phyloP scores from a whole-genome alignment of 2,888 invertebrate species.

The Drosophila colorata region DNA sequence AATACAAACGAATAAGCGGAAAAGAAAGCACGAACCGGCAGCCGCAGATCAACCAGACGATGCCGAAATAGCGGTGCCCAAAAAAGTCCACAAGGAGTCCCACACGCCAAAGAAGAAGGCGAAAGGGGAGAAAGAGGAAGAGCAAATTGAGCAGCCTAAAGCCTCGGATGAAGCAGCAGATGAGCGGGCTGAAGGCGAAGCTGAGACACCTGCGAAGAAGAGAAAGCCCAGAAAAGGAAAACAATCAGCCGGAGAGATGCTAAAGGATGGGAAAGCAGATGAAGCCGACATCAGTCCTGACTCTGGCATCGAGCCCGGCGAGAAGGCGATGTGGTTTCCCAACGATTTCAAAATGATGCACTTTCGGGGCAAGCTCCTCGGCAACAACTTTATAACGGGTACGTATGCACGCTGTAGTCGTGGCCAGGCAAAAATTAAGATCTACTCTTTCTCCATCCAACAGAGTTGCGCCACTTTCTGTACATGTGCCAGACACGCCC shows the following conservation, averaged over 20 bases:
- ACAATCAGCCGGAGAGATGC: slow-evolving; percentile 6
- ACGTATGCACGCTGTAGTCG: slow-evolving; percentile 51
- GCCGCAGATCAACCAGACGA: slow-evolving; percentile 44
- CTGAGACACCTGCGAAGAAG: background rate
- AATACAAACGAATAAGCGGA: slow-evolving; percentile 77
- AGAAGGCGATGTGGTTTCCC: slow-evolving; percentile 69
- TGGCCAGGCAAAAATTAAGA: background rate
- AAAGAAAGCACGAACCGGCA: slow-evolving; percentile 69
- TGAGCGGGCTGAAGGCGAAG: background rate
- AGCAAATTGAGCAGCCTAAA: background rate
- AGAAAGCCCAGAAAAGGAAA: slow-evolving; percentile 10
- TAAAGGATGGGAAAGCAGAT: slow-evolving; percentile 6
- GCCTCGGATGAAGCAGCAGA: background rate
- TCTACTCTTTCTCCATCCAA: background rate
- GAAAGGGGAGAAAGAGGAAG: slow-evolving; percentile 14
- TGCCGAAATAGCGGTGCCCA: slow-evolving; percentile 71
- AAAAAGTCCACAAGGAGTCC: slow-evolving; percentile 69
- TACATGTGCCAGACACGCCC: slow-evolving; percentile 86
- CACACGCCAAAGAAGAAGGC: slow-evolving; percentile 57
- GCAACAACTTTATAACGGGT: slow-evolving; percentile 87
- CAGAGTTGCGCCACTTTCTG: slow-evolving; percentile 88
- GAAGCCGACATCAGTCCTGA: slow-evolving; percentile 67
- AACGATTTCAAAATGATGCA: slow-evolving; percentile 87
- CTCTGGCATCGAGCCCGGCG: slow-evolving; percentile 73
- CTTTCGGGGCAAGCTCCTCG: slow-evolving; percentile 87